phyloP scores from a whole-genome alignment of 2,888 invertebrate genomes.

The Dendrolimus pini region DNA sequence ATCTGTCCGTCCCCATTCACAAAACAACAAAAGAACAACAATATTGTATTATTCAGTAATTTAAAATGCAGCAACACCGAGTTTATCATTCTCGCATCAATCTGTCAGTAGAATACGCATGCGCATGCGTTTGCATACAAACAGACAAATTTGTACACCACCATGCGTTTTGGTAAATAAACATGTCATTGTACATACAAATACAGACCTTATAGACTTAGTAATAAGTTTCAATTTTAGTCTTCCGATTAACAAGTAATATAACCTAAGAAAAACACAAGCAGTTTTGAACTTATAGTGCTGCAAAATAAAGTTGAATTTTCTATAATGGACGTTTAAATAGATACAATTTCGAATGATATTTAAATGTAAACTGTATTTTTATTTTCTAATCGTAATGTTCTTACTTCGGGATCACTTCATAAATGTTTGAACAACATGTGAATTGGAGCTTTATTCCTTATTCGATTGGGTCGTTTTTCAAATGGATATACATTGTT shows the following conservation, averaged over 20 bases:
- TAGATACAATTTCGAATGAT: slow-evolving; percentile 4
- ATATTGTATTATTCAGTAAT: background rate
- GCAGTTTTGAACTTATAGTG: background rate
- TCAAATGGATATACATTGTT: slow-evolving; percentile 17
- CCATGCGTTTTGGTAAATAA: slow-evolving; percentile 13
- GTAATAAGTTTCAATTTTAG: background rate
- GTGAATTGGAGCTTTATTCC: slow-evolving; percentile 1
- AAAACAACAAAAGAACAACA: background rate
- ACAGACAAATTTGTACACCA: slow-evolving; percentile 38
- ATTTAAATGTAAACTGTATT: slow-evolving; percentile 15
- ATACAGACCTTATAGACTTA: background rate
- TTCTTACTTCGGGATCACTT: slow-evolving; percentile 17
- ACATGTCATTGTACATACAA: background rate
- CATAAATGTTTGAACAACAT: slow-evolving; percentile 3
- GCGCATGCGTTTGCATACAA: slow-evolving; percentile 31
- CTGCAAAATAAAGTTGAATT: background rate
- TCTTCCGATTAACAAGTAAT: background rate
- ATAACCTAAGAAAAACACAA: background rate
- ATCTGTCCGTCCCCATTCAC: background rate
- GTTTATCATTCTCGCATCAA: slow-evolving; percentile 30
- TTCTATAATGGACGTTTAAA: background rate
- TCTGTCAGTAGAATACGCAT: slow-evolving; percentile 28
- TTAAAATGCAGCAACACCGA: slow-evolving; percentile 5
- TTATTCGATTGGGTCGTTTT: background rate
- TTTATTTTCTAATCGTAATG: slow-evolving; percentile 16